Evolutionary conservation across 2,113 vertebrate species (phyloP), one percentile per base, ranked within the genome.

Genomic region (Phasianus colchicus): DNA sequence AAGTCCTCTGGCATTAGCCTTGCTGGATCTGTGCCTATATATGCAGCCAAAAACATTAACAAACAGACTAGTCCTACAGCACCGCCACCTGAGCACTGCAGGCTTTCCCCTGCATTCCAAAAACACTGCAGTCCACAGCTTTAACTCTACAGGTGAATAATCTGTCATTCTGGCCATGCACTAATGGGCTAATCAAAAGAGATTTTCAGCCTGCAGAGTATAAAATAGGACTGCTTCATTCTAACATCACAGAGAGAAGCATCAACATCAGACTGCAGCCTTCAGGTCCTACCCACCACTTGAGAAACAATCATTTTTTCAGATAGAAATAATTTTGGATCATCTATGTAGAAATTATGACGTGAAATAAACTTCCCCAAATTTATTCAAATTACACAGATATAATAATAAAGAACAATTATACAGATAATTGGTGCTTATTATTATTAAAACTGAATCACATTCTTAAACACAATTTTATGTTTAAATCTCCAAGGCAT

Each of bases 1-100:
- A 94, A 97, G 98, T 71, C 95, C 95, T 97, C 55, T 85, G 87
- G 84, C 96, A 98, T 82, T 80, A 98, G 97, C 79, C 87, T 70
- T 1, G 4, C 71, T 98, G 97, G 98, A 93, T n/a, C 88, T n/a
- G 88, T 92, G 96, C 96, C 97, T 92, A 55, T 22, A 8, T 10
- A 19, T 10, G 73, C 91, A 88, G 97, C 97, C 97, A 97, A 89
- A 65, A 83, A 6, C 70, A 69, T 74, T 61, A 67, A 83, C 93
- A 96, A 94, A 86, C 94, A 96, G 93, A 87, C 90, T 65, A 89
- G 80, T 52, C 95, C 95, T 58, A 50, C 64, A 89, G 54, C 87
- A 81, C 90, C 66, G 74, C 81, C 76, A 71, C 74, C 88, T 87
- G 88, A 75, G 93, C 93, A 12, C 97, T 36, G 72, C 94, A 17